Base-by-base conservation (phyloP, 2,797 vertebrate genomes). In the Eulemur albifrons region DNA sequence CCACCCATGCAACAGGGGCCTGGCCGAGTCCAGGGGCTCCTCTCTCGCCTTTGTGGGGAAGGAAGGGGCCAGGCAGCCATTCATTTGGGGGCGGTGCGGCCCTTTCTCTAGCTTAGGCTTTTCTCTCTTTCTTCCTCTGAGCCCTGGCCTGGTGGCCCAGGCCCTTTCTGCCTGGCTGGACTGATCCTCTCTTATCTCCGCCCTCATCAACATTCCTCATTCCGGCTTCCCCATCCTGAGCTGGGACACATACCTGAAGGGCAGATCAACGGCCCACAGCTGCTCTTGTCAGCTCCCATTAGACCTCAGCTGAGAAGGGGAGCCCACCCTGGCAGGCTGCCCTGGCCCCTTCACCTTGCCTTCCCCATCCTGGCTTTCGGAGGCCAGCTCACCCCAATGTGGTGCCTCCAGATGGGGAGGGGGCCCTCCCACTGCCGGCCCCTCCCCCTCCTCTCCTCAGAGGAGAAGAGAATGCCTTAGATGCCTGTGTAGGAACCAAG, bases 181-280 rank as follows among this genome's bases (percentile, higher is more conserved):
- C 75, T 95, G 70, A 94, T 95, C 84, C 61, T 93, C 88, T 98
- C 93, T 98, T 98, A 98, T 98, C 98, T 98, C 96, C 35, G 0
- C 82, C 85, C 96, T 91, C 97, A 98, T 98, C 97, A 96, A 92
- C 98, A 97, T 97, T 97, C 97, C 96, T 97, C 97, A 93, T 96
- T 94, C 95, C 96, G 80, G 95, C 93, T 98, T 98, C 97, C 92
- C 96, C 76, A 97, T 98, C 95, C 97, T 93, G 79, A 97, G 98
- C 97, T 84, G 96, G 96, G 90, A 97, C 93, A 90, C 92, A 97
- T 96, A 98, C 95, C 97, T 97, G 98, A 98, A 96, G 96, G 94
- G 95, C 92, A 98, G 97, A 98, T 98, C 97, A 98, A 97, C 97
- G 95, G n/a, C 97, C 38, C 65, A 97, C 98, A 98, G 98, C 97